Conservation (phyloP, 2,888 invertebrate genomes). For the Synanthedon vespiformis region DNA sequence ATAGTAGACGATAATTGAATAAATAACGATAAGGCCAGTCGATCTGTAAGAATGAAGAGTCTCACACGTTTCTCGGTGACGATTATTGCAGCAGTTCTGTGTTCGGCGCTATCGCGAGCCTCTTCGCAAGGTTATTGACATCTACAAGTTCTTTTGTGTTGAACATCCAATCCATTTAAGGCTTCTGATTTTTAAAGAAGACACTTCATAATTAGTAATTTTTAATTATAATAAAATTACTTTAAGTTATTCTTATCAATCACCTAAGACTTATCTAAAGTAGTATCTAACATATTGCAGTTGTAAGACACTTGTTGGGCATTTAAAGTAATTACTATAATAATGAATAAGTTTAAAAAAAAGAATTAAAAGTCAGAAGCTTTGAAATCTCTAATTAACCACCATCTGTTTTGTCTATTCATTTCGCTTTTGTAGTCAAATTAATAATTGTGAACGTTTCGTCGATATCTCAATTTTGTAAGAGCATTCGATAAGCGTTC, state of each 20-base stretch:
- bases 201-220: too few relatives aligned
- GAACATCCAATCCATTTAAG: too few relatives aligned
- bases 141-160: neutral
- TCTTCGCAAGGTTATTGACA: neutral
- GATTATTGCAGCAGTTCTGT: neutral
- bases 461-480: conserved; percentile 5
- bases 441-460: conserved; percentile 36
- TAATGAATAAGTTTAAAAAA: neutral
- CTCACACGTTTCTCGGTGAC: neutral
- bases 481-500: conserved; percentile 19
- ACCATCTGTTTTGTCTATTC: neutral
- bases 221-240: too few relatives aligned
- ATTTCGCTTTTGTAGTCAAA: conserved; percentile 2
- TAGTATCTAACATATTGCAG: too few relatives aligned
- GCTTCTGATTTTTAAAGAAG: too few relatives aligned
- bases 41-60: neutral
- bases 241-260: too few relatives aligned
- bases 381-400: neutral
- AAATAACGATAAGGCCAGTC: neutral
- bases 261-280: too few relatives aligned
- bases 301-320: too few relatives aligned
- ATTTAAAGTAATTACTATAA: too few relatives aligned
- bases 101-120: neutral
- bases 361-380: neutral
- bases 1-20: neutral